Conservation (phyloP, 2,113 vertebrate species). For the Hyperopisus bebe region DNA sequence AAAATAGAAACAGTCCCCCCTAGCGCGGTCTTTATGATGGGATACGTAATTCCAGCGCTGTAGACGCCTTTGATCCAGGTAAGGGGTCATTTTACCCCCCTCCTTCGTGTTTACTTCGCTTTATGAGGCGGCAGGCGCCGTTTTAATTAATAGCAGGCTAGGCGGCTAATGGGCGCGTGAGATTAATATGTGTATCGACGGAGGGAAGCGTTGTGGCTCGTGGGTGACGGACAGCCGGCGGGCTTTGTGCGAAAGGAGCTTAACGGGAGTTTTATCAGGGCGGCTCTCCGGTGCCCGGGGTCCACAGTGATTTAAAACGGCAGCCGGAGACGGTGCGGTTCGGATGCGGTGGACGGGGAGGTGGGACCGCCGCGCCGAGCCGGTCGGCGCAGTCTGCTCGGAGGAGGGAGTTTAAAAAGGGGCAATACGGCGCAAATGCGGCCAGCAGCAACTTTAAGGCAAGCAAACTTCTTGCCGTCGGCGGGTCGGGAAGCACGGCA, state of each 20-base stretch:
- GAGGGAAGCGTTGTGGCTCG: not conserved
- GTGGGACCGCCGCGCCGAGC: not conserved
- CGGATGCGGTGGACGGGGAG: not conserved
- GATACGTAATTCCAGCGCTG: slow-evolving; percentile 22
- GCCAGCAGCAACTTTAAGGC: not conserved
- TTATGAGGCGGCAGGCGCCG: not conserved
- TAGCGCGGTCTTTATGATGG: slow-evolving; percentile 34
- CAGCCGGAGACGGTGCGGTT: not conserved
- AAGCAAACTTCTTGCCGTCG: too few relatives aligned
- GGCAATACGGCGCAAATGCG: not conserved
- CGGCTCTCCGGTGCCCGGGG: not conserved
- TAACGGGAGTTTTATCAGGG: not conserved
- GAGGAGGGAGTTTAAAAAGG: not conserved
- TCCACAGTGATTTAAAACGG: not conserved
- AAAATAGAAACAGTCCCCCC: not conserved
- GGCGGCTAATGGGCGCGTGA: not conserved
- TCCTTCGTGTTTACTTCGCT: not conserved
- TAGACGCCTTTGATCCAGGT: slow-evolving; percentile 40
- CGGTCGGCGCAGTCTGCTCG: not conserved
- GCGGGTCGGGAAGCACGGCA: not conserved
- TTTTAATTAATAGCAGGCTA: slow-evolving; percentile 1
- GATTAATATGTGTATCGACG: not conserved
- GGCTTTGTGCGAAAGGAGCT: not conserved
- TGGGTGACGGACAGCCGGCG: not conserved
- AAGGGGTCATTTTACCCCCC: slow-evolving; percentile 21